A percentile compares a stretch with the other conserved stretches of the same genome.
phyloP scores from a whole-genome alignment of 2,113 vertebrate genomes.

The Paramisgurnus dabryanus region DNA sequence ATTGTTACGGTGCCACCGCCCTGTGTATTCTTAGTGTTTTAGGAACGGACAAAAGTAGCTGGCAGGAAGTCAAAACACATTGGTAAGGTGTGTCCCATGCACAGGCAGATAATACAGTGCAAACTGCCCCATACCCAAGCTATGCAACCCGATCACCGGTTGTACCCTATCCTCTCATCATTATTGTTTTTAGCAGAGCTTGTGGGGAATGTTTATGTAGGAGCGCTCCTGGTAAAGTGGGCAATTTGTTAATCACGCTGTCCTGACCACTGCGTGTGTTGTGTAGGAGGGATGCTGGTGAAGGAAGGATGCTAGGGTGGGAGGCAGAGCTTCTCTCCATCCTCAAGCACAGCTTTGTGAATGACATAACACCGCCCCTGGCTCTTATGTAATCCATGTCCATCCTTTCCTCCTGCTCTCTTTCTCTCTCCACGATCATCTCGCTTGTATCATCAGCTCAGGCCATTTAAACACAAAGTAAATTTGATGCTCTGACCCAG shows the following conservation, averaged over 20 bases:
- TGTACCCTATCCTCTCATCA: neutral
- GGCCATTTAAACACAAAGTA: neutral
- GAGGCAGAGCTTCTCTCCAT: slow-evolving; percentile 42
- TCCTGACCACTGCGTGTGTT: slow-evolving; percentile 26
- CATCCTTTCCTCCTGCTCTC: slow-evolving; percentile 6
- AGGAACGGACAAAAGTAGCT: neutral
- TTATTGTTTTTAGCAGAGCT: neutral
- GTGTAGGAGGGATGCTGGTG: slow-evolving; percentile 44
- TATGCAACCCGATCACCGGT: neutral
- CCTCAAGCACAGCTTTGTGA: slow-evolving; percentile 13
- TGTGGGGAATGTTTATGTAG: neutral
- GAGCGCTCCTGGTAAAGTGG: slow-evolving; percentile 28
- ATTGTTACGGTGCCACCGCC: slow-evolving; percentile 8
- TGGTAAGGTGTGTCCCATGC: neutral
- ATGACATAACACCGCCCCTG: slow-evolving; percentile 33
- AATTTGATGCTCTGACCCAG: neutral
- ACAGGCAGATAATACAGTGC: neutral
- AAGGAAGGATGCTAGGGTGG: slow-evolving; percentile 37
- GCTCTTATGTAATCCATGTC: slow-evolving; percentile 41
- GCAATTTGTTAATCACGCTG: slow-evolving; percentile 28
- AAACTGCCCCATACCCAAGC: neutral
- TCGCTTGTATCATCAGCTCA: neutral
- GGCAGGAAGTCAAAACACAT: neutral
- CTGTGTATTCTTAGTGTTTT: neutral
- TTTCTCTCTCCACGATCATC: neutral